Percentiles rank a stretch among this genome's conserved stretches.
phyloP scores from a whole-genome alignment of 2,797 vertebrate genomes.

The Staurois parvus region DNA sequence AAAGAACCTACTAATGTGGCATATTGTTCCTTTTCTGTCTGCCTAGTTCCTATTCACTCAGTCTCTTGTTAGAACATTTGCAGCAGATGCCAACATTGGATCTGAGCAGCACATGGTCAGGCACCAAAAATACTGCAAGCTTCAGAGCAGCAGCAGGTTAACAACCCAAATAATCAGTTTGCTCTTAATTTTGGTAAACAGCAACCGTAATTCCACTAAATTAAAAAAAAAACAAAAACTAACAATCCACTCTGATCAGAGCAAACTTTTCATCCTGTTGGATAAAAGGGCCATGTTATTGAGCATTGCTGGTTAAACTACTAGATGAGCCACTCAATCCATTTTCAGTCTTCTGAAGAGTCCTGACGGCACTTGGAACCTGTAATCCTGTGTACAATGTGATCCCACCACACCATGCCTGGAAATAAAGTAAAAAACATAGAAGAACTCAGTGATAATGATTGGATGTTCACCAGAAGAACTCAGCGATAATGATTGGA shows the following conservation, averaged over 20 bases:
- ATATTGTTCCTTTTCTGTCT: slow-evolving; percentile 53
- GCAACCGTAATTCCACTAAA: slow-evolving; percentile 63
- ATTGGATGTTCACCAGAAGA: no score
- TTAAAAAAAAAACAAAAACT: slow-evolving; percentile 46
- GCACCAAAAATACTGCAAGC: slow-evolving; percentile 60
- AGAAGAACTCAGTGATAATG: neutral
- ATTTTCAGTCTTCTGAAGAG: slow-evolving; percentile 83
- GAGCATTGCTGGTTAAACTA: slow-evolving; percentile 80
- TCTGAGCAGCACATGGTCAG: slow-evolving; percentile 60
- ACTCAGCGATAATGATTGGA: neutral
- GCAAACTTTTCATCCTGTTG: slow-evolving; percentile 27
- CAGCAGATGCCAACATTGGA: slow-evolving; percentile 61
- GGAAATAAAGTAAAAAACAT: slow-evolving; percentile 26
- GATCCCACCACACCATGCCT: slow-evolving; percentile 94
- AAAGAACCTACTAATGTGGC: slow-evolving; percentile 66
- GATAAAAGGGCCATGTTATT: slow-evolving; percentile 66
- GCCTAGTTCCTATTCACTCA: slow-evolving; percentile 51
- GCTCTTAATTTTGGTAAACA: slow-evolving; percentile 67
- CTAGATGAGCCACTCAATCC: slow-evolving; percentile 78
- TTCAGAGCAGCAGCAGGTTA: slow-evolving; percentile 67
- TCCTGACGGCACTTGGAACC: slow-evolving; percentile 88
- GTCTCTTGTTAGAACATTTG: slow-evolving; percentile 61
- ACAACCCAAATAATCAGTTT: slow-evolving; percentile 65
- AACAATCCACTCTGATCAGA: slow-evolving; percentile 63
- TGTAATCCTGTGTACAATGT: slow-evolving; percentile 87